Evolutionary conservation across 1,140 invertebrate genomes (phyloP).

Genomic region (Colletes latitarsis): DNA sequence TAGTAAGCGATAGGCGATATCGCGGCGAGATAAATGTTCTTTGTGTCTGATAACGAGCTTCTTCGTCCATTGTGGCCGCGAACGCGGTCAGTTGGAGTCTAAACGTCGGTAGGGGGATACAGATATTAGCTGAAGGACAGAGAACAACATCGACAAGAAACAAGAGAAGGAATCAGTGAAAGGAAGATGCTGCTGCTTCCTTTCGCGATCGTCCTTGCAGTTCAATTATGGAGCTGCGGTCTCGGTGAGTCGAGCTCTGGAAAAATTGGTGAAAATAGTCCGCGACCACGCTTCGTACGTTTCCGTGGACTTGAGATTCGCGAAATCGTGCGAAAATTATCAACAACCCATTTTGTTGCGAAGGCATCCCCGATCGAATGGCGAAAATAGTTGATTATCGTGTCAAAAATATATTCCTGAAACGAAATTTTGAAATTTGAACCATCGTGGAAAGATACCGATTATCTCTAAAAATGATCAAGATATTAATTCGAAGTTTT

Average conservation of each 20-base stretch:
- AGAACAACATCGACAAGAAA: background rate
- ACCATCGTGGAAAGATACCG: too few relatives aligned
- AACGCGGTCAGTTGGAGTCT: conserved; percentile 1
- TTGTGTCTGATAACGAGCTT: conserved; percentile 36
- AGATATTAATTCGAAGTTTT: too few relatives aligned
- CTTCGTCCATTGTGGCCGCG: background rate
- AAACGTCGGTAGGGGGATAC: background rate
- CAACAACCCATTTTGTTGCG: too few relatives aligned
- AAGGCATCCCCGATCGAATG: too few relatives aligned
- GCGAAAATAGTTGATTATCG: too few relatives aligned
- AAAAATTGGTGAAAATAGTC: too few relatives aligned
- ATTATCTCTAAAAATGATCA: too few relatives aligned
- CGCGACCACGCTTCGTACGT: too few relatives aligned
- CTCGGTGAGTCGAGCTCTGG: background rate
- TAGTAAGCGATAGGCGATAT: conserved; percentile 45
- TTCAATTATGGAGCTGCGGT: background rate
- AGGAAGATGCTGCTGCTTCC: background rate
- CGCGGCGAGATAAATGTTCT: conserved; percentile 30
- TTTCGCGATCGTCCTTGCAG: background rate
- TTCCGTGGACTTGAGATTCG: too few relatives aligned
- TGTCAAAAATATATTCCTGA: too few relatives aligned
- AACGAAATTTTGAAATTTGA: too few relatives aligned
- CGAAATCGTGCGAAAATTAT: too few relatives aligned
- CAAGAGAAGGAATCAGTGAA: background rate
- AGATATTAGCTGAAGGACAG: background rate